Percentiles rank a stretch among this genome's conserved stretches.
phyloP scores from a whole-genome alignment of 2,888 invertebrate species.

The Timandra comae region DNA sequence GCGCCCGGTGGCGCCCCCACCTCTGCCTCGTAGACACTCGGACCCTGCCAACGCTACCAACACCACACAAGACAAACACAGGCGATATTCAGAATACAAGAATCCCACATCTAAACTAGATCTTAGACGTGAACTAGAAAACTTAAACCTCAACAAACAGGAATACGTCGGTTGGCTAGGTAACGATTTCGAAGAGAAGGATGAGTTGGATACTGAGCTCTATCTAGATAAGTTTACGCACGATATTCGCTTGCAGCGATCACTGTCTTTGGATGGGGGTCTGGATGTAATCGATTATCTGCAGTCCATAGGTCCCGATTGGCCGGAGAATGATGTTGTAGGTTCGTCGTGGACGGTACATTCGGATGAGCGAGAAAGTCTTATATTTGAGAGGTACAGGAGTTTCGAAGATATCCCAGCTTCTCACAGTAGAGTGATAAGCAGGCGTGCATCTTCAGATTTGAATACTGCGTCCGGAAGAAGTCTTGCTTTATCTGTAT shows the following conservation, averaged over 20 bases:
- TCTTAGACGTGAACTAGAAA: conserved; percentile 55
- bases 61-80: conserved; percentile 14
- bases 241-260: conserved; percentile 52
- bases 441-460: conserved; percentile 59
- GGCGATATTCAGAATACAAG: conserved; percentile 40
- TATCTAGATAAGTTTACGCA: no score
- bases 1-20: conserved; percentile 57
- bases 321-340: conserved; percentile 39
- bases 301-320: conserved; percentile 46
- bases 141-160: conserved; percentile 43
- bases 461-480: conserved; percentile 33
- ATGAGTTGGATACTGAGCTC: conserved; percentile 22
- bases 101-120: conserved; percentile 41
- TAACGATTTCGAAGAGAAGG: conserved; percentile 40
- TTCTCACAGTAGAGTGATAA: conserved; percentile 57
- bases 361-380: conserved; percentile 35
- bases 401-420: conserved; percentile 65
- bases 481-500: conserved; percentile 40
- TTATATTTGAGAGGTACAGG: conserved; percentile 38
- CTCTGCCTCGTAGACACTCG: conserved; percentile 64
- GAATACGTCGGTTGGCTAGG: conserved; percentile 61
- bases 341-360: conserved; percentile 50
- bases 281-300: conserved; percentile 54
- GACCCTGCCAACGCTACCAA: conserved; percentile 28
- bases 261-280: conserved; percentile 60